These are phyloP conservation scores for Perca schrenkii DNA, from an alignment of 2,113 vertebrate genomes.

Conservation along the genomic window DNA sequence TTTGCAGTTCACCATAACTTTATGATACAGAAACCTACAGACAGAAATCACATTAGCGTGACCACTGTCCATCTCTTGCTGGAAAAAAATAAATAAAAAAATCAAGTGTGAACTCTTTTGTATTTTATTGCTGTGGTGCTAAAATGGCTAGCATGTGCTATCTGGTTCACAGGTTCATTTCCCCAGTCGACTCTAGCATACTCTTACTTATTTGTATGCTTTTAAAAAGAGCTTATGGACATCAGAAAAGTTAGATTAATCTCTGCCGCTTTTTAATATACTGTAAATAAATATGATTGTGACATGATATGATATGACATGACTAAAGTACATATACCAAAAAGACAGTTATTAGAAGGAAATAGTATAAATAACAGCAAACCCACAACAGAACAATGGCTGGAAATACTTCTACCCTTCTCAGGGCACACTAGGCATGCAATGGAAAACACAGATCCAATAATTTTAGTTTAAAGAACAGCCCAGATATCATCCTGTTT, in stretches of 20 bases:
- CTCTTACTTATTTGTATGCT: background rate
- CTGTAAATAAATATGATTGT: background rate
- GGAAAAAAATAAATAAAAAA: background rate
- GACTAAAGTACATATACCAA: background rate
- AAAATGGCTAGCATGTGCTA: background rate
- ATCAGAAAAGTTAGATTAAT: background rate
- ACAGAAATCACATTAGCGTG: background rate
- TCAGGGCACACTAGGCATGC: background rate
- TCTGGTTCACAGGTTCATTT: background rate
- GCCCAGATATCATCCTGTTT: background rate
- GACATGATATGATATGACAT: too few species aligned
- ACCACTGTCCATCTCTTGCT: background rate
- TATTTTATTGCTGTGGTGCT: background rate
- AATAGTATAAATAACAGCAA: background rate
- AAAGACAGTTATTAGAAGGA: background rate
- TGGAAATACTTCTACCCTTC: background rate
- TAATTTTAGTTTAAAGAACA: slow-evolving; percentile 4
- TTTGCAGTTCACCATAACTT: background rate
- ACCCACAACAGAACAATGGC: background rate
- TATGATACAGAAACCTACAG: background rate
- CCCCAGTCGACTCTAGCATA: background rate
- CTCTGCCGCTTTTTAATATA: background rate
- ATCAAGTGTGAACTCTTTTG: background rate
- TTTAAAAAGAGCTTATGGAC: background rate
- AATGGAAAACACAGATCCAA: background rate